Percentiles rank a stretch among this genome's conserved stretches.
Evolutionary conservation across 2,888 invertebrate genomes (phyloP).

Genomic region (Adela reaumurella): DNA sequence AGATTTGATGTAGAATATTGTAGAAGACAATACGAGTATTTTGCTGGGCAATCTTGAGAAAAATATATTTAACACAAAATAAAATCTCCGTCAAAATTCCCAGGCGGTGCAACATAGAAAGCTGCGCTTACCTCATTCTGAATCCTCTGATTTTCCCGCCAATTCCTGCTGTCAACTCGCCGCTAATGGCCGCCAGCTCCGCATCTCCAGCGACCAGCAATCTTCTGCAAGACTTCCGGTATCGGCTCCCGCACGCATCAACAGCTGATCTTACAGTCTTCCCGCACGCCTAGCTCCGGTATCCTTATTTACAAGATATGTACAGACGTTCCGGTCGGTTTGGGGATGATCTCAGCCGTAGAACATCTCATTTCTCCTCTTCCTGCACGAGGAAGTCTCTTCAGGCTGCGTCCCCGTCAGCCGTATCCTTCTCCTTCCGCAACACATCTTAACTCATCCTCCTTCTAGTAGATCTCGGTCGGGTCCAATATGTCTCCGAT

Average conservation of each 20-base stretch:
- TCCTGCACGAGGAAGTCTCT: constrained; percentile 48
- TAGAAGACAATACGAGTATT: too few relatives aligned
- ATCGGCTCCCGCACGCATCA: not conserved
- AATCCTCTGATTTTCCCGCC: not conserved
- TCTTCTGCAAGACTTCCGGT: not conserved
- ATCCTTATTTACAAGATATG: not conserved
- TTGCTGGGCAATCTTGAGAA: too few relatives aligned
- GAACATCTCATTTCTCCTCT: constrained; percentile 30
- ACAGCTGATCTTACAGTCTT: not conserved
- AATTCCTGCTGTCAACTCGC: not conserved
- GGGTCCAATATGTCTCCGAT: constrained; percentile 28
- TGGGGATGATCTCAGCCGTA: constrained; percentile 9
- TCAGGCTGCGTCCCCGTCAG: constrained; percentile 39
- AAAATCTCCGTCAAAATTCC: too few relatives aligned
- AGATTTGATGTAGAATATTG: too few relatives aligned
- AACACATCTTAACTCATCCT: constrained; percentile 52
- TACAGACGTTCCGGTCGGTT: not conserved
- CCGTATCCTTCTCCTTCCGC: constrained; percentile 37
- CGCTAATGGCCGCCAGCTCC: not conserved
- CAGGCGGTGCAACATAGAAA: too few relatives aligned
- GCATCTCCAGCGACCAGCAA: not conserved
- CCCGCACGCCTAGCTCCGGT: not conserved
- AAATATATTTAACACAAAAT: too few relatives aligned
- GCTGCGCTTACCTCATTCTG: not conserved
- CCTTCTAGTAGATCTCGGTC: constrained; percentile 45